Base-by-base conservation (phyloP, 2,888 invertebrate species). In the Lamellibrachia satsuma region DNA sequence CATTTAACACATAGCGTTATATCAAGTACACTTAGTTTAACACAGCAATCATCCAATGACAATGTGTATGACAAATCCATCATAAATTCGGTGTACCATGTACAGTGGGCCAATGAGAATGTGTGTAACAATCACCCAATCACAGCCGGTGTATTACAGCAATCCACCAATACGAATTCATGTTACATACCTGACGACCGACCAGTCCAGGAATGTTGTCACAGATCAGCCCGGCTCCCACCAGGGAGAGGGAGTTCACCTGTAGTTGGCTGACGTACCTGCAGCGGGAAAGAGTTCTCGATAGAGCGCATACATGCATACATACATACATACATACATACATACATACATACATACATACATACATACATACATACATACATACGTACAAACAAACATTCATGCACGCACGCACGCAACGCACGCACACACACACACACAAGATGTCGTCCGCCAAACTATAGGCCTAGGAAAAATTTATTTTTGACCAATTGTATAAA, bases 131-230 rank as follows among this genome's bases (percentile, higher is more conserved):
- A 75, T 15, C 15, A 15, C 0, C 15, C 75, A 75, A 75, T 22
- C n/a, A 15, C 22, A 75, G 75, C 0, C 75, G 22, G 8, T 22
- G 75, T 75, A 15, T 75, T 75, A 15, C 22, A 3, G 75, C 75
- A 22, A 75, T 15, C n/a, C 6, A 75, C 75, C 75, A 15, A 75
- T 75, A 15, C 6, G 15, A 75, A 75, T 15, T 22, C 15, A n/a
- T 22, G 60, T 60, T 75, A 75, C 75, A 75, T 75, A 75, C 75
- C 95, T 97, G 97, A 92, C 95, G 95, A 3, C 96, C 95, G 7
- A 96, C 95, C 92, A 97, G 94, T 7, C 96, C 97, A 7, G 97
- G 96, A 92, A 97, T 96, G 94, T 96, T 96, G 94, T 96, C 96
- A 95, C 97, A 97, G 92, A 96, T 95, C 57, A 96, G 95, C 15